Base-by-base conservation (phyloP, 2,797 vertebrate species). In the Sebastes oblongus region DNA sequence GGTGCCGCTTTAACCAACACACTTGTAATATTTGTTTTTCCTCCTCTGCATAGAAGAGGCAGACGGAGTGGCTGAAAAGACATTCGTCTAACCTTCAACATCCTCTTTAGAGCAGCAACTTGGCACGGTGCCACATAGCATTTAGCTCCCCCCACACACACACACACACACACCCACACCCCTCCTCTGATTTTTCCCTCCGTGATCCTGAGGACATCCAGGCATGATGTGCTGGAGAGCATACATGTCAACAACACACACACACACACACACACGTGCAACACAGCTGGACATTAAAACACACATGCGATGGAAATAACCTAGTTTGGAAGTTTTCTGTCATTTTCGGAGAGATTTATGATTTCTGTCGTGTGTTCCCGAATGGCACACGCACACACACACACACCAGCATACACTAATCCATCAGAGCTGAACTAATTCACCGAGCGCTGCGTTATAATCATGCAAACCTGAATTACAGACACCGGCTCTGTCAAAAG, bases 311-410 rank as follows among this genome's bases (percentile, higher is more conserved):
- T 56, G 64, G 20, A 77, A 81, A 89, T 65, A 86, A 91, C 78
- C 82, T n/a, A 88, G 80, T 91, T 90, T 80, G 62, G 82, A 93
- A 91, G 89, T 93, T 93, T 82, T 75, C 80, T 29, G 66, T 83
- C 83, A 67, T 72, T 75, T 75, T 58, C 29, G 34, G 27, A 10
- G 56, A 32, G 46, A 77, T 90, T 22, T 83, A 83, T 86, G 78
- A 89, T 92, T 87, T 71, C 42, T 25, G 34, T 68, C 10, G 14
- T 81, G 80, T 59, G 72, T 34, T 73, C 75, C 65, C 14, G 3
- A 55, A n/a, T 46, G 36, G 18, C 61, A 59, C 42, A 59, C 39
- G 66, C 42, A 39, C 36, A 25, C 42, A 59, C 46, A 69, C 42
- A 39, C 39, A 25, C 18, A 54, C 20, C 22, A 14, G 20, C 59